Conservation (phyloP, 2,113 vertebrate genomes). For the Gymnocephalus cernua region DNA sequence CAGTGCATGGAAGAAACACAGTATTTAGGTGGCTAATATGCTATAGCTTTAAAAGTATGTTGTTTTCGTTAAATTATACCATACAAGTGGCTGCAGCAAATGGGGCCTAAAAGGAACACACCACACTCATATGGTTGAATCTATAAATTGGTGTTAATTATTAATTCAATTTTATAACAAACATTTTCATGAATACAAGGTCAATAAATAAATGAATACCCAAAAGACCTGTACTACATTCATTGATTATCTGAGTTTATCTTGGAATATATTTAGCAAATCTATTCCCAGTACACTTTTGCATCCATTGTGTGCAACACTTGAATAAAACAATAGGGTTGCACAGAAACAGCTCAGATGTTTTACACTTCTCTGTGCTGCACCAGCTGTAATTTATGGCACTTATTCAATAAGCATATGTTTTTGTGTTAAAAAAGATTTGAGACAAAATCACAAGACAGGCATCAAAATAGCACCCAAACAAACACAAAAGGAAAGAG, state of each 20-base stretch:
- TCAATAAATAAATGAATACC: neutral
- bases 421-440: constrained; percentile 9
- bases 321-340: constrained; percentile 31
- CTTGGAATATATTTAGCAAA: neutral
- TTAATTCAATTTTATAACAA: neutral
- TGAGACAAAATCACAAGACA: neutral
- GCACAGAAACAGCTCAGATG: constrained; percentile 19
- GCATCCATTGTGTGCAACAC: neutral
- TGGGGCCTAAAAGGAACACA: neutral
- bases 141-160: neutral
- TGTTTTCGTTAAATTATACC: neutral
- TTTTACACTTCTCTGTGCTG: constrained; percentile 11
- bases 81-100: neutral
- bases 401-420: constrained; percentile 14
- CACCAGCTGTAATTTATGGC: constrained; percentile 31
- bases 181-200: neutral
- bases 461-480: constrained; percentile 12
- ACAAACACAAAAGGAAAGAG: constrained; percentile 48
- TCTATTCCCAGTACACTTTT: neutral
- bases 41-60: neutral
- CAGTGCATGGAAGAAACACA: neutral
- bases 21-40: neutral
- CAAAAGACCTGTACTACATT: neutral
- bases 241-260: neutral
- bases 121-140: neutral